phyloP scores from a whole-genome alignment of 2,797 vertebrate species.

The Poeciliopsis presidionis region DNA sequence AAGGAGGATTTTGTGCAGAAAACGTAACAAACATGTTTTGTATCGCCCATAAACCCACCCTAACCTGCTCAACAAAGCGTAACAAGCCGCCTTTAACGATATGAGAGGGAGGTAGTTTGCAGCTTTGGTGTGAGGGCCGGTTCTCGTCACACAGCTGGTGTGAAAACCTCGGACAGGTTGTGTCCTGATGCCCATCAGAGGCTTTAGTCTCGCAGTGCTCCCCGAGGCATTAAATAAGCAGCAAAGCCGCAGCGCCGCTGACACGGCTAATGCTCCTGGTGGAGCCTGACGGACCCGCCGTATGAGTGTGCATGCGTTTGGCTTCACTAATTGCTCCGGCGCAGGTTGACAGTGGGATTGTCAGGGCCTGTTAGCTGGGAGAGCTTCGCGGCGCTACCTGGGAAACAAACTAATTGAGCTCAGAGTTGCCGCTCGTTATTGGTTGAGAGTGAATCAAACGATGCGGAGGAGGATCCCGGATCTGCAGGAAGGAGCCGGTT shows the following conservation, averaged over 20 bases:
- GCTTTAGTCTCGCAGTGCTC: conserved; percentile 40
- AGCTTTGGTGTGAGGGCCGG: conserved; percentile 13
- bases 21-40: no score
- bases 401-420: conserved; percentile 77
- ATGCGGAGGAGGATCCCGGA: conserved; percentile 25
- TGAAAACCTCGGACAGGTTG: conserved; percentile 37
- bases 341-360: conserved; percentile 71
- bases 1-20: no score
- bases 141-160: conserved; percentile 19
- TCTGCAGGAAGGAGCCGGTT: not conserved
- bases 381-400: conserved; percentile 56
- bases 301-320: conserved; percentile 51
- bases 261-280: conserved; percentile 53
- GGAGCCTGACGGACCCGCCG: conserved; percentile 40
- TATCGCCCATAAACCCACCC: no score
- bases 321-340: conserved; percentile 66
- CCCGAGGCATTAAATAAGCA: conserved; percentile 50
- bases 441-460: conserved; percentile 51
- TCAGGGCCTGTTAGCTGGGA: conserved; percentile 62
- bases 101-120: not conserved
- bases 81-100: not conserved
- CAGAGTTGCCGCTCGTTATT: conserved; percentile 57
- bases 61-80: no score
- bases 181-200: conserved; percentile 25
- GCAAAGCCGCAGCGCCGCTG: conserved; percentile 45